Conservation (phyloP, 2,797 vertebrate species). For the Chelmon rostratus region DNA sequence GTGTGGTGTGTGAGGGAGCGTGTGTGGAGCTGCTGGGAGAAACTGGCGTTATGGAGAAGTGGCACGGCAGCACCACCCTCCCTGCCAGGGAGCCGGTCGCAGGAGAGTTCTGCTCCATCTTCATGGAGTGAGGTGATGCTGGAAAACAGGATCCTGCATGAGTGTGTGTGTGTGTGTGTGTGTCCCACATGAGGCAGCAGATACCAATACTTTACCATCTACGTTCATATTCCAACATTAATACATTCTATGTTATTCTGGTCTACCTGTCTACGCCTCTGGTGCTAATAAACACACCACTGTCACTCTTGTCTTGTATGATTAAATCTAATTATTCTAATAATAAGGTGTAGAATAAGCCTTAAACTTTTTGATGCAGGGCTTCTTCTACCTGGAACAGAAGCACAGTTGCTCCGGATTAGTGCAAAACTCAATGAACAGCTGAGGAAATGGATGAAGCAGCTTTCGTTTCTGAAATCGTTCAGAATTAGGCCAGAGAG, state of each 20-base stretch:
- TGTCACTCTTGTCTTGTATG: too few relatives aligned
- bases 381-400: neutral
- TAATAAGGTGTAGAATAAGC: too few relatives aligned
- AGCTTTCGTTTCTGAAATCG: neutral
- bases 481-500: neutral
- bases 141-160: slow-evolving; percentile 26
- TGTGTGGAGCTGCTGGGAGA: slow-evolving; percentile 7
- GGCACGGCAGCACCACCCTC: slow-evolving; percentile 88
- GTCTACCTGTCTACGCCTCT: too few relatives aligned
- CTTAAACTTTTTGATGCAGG: too few relatives aligned
- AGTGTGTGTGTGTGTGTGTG: slow-evolving; percentile 6
- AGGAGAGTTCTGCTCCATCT: slow-evolving; percentile 38
- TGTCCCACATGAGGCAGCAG: neutral
- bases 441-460: neutral
- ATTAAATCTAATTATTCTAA: too few relatives aligned
- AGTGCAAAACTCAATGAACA: neutral
- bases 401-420: neutral
- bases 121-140: slow-evolving; percentile 44
- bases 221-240: too few relatives aligned
- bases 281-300: too few relatives aligned
- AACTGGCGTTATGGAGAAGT: slow-evolving; percentile 84
- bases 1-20: neutral
- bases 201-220: neutral
- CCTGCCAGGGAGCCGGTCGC: slow-evolving; percentile 86
- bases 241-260: too few relatives aligned